These are phyloP conservation scores for Gerris lacustris DNA, from an alignment of 2,888 invertebrate species.

Conservation along the genomic window DNA sequence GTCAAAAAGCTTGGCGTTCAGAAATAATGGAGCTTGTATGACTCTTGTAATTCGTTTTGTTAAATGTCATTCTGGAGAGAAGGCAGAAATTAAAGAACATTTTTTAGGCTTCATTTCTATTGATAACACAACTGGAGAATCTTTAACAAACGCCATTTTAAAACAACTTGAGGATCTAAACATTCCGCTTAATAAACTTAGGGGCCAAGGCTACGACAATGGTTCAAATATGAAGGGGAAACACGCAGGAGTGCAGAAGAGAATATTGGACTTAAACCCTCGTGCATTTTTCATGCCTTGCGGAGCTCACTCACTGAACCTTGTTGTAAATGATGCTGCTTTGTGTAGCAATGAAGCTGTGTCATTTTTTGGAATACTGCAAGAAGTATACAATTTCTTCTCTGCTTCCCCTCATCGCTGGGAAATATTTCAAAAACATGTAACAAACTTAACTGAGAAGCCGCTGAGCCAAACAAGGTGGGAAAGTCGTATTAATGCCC, in stretches of 20 bases:
- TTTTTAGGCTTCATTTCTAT: too few species aligned
- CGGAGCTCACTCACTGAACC: constrained; percentile 8
- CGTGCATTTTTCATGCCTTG: constrained; percentile 15
- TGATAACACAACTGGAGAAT: too few species aligned
- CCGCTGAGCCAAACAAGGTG: neutral
- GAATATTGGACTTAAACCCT: constrained; percentile 12
- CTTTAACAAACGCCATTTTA: too few species aligned
- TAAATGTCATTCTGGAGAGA: too few species aligned
- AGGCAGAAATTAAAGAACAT: too few species aligned
- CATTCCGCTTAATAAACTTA: neutral
- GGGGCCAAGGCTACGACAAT: constrained; percentile 6
- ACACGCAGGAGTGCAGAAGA: constrained; percentile 13
- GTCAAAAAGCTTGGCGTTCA: too few species aligned
- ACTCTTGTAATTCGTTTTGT: too few species aligned
- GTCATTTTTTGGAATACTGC: constrained; percentile 10
- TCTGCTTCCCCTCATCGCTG: neutral
- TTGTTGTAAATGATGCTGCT: constrained; percentile 15
- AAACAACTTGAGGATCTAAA: too few species aligned
- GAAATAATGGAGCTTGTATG: too few species aligned
- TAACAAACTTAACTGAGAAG: neutral
- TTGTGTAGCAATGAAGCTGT: constrained; percentile 7
- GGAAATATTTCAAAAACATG: neutral
- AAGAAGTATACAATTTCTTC: constrained; percentile 10
- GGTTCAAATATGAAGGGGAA: constrained; percentile 17
- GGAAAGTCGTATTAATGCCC: neutral